Evolutionary conservation across 1,140 invertebrate genomes (phyloP).

Genomic region (Schlechtendalia chinensis): DNA sequence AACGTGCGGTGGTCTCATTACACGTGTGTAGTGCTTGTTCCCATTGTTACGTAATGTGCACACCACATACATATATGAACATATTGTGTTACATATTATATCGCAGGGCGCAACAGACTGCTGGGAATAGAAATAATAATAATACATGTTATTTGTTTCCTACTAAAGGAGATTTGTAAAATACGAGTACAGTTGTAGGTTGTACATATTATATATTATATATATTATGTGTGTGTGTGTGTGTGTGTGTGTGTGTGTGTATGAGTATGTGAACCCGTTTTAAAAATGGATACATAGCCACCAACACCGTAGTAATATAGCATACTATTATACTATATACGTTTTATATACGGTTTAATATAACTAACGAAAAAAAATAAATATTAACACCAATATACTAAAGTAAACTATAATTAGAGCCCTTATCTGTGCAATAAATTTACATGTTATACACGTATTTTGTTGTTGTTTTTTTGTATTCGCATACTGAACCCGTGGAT

Average conservation of each 20-base stretch:
- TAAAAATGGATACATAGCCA: not conserved
- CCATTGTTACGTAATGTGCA: conserved; percentile 5
- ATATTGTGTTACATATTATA: conserved; percentile 3
- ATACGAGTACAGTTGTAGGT: too few relatives aligned
- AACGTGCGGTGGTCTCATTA: not conserved
- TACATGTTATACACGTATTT: not conserved
- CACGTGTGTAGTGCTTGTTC: not conserved
- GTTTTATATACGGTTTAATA: too few relatives aligned
- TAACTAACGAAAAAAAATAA: too few relatives aligned
- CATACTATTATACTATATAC: not conserved
- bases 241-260: too few relatives aligned
- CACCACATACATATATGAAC: not conserved
- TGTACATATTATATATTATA: not conserved
- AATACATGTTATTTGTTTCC: not conserved
- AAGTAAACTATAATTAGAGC: too few relatives aligned
- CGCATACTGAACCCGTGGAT: not conserved
- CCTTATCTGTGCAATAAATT: too few relatives aligned
- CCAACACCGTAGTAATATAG: not conserved
- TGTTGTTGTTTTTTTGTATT: too few relatives aligned
- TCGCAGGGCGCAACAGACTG: not conserved
- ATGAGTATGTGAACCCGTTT: not conserved
- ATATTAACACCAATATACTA: too few relatives aligned
- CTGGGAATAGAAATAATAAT: not conserved
- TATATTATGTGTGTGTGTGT: too few relatives aligned
- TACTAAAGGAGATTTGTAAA: not conserved